Evolutionary conservation across 2,888 invertebrate species (phyloP).

Genomic region (Julus scandinavius): DNA sequence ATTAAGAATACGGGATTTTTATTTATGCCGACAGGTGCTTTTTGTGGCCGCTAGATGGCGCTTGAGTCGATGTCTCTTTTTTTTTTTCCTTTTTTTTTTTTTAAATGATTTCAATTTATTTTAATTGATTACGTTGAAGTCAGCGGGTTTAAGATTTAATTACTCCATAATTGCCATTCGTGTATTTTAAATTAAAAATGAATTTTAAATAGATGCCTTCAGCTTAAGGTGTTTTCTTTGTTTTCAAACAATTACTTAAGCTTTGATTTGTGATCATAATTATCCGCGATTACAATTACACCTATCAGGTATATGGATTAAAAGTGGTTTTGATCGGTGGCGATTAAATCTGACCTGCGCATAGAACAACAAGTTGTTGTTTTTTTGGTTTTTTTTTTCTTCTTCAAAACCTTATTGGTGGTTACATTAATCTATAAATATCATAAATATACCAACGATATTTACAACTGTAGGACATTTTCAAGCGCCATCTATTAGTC

Average conservation of each 20-base stretch:
- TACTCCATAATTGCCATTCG: neutral
- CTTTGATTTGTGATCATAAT: too few species aligned
- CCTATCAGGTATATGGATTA: too few species aligned
- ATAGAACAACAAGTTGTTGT: neutral
- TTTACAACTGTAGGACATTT: neutral
- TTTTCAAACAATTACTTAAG: too few species aligned
- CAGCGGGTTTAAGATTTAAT: neutral
- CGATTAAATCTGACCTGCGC: neutral
- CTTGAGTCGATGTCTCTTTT: conserved; percentile 10
- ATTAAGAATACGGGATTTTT: conserved; percentile 20
- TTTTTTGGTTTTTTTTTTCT: too few species aligned
- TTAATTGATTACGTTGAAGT: neutral
- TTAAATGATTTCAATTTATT: neutral
- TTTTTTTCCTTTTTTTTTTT: neutral
- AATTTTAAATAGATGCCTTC: neutral
- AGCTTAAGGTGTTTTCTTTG: neutral
- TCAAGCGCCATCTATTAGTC: conserved; percentile 17
- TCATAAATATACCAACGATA: neutral
- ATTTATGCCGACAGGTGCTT: conserved; percentile 39
- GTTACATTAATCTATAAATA: neutral
- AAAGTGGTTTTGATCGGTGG: neutral
- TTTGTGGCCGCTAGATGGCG: conserved; percentile 20
- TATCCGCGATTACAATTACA: neutral
- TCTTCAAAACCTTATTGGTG: neutral
- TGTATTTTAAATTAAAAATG: neutral